Evolutionary conservation across 1,140 invertebrate species (phyloP), one percentile per base, ranked within the genome.

Genomic region (Drosophila nebulosa): DNA sequence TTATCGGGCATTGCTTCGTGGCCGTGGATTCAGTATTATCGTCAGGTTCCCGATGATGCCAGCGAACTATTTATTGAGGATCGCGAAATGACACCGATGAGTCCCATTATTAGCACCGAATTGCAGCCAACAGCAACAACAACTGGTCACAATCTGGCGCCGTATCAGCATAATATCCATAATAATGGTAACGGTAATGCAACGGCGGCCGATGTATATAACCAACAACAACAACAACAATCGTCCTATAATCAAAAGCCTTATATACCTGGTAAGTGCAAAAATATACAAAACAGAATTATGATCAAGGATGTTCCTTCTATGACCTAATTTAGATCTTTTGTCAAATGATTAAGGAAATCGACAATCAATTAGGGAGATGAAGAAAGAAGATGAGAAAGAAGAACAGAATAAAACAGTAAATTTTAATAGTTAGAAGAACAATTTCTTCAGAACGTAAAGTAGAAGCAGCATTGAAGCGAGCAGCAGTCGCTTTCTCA

Each of bases 51-150:
- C 58, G 92, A 92, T 70, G 92, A 92, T 80, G 91, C 89, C 42
- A 92, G 92, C 71, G 91, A 92, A 64, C 88, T 92, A 73, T 92
- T 90, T 62, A 81, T 92, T 51, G 92, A 92, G 72, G 92, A 93
- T 90, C 89, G 90, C 53, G 91, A 91, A 78, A 90, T 92, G 89
- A 91, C 90, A 64, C 91, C 90, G n/a, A 85, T 91, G 79, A 91
- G 90, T 78, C 90, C 91, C 69, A 88, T 90, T 50, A 90, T 86
- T 65, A 91, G 90, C 75, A 90, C 86, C 58, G 91, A 91, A 63
- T 68, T 84, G 52, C 90, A 91, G 64, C 55, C 70, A 52, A 46
- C 39, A 46, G 9, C 39, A 46, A 46, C 39, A 7, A 46, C 39
- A 46, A 69, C 64, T 21, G 66, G 59, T 9, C 71, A 77, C 24